Evolutionary conservation across 1,140 invertebrate genomes (phyloP).

Genomic region (Orius insidiosus): DNA sequence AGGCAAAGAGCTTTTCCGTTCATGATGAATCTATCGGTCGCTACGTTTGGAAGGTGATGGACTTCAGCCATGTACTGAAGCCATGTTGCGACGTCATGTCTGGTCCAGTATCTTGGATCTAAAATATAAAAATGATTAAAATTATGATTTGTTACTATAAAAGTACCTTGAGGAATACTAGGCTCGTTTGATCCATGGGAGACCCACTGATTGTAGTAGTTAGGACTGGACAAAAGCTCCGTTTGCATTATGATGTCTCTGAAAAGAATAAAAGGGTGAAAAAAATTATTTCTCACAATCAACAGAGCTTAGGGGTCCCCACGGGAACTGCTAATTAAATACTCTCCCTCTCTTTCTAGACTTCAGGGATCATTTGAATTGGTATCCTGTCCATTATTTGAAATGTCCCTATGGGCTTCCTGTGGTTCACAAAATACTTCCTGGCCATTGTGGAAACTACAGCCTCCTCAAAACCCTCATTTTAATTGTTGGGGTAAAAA

Average conservation of each 20-base stretch:
- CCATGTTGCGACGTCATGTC: conserved; percentile 47
- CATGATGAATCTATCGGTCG: conserved; percentile 46
- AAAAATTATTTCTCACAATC: no score
- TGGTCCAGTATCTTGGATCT: conserved; percentile 51
- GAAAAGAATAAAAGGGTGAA: not conserved
- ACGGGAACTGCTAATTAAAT: no score
- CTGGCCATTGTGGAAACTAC: no score
- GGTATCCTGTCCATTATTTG: no score
- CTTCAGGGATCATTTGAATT: no score
- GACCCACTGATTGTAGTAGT: conserved; percentile 8
- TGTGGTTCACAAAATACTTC: no score
- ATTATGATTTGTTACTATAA: not conserved
- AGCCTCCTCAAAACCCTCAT: no score
- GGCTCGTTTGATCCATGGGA: conserved; percentile 5
- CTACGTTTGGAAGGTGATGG: conserved; percentile 37
- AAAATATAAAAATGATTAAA: conserved; percentile 20
- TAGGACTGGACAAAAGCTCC: conserved; percentile 13
- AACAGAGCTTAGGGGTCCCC: no score
- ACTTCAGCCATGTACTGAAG: conserved; percentile 35
- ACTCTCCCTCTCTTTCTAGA: no score
- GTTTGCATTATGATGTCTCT: conserved; percentile 11
- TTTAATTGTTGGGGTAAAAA: no score
- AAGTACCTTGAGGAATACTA: conserved; percentile 13
- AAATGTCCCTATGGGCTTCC: no score
- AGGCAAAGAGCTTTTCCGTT: conserved; percentile 60